A percentile compares a stretch with the other conserved stretches of the same genome.
Evolutionary conservation across 2,888 invertebrate species (phyloP).

Genomic region (Campoletis raptor): DNA sequence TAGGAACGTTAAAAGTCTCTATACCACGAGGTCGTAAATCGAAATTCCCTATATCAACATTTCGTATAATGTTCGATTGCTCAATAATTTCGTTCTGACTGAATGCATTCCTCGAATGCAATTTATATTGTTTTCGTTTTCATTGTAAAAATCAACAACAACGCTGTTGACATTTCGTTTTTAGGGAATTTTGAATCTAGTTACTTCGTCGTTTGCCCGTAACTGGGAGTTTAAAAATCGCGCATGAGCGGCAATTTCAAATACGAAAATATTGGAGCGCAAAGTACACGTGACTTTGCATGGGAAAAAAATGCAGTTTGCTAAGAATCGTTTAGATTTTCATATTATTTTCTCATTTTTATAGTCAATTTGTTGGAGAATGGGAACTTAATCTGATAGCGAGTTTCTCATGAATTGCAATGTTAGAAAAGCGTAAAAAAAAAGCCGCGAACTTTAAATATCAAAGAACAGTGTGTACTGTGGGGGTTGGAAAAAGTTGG

Average conservation of each 20-base stretch:
- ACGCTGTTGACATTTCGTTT: background rate
- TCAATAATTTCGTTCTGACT: background rate
- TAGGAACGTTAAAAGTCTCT: background rate
- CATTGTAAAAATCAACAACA: background rate
- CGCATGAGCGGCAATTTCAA: constrained; percentile 31
- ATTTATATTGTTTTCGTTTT: background rate
- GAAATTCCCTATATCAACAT: constrained; percentile 12
- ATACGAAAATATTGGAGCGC: constrained; percentile 27
- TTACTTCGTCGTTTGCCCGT: background rate
- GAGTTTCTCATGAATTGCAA: background rate
- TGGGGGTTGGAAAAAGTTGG: background rate
- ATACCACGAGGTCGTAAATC: background rate
- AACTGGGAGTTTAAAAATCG: background rate
- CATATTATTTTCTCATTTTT: background rate
- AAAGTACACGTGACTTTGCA: background rate
- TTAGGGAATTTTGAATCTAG: constrained; percentile 1
- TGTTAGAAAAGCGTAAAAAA: background rate
- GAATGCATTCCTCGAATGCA: background rate
- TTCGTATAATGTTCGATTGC: background rate
- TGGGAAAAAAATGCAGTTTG: background rate
- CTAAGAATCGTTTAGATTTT: background rate
- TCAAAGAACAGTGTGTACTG: background rate
- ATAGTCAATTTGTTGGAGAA: background rate
- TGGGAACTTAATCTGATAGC: background rate
- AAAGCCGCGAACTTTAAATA: constrained; percentile 9